Percentiles rank a stretch among this genome's conserved stretches.
phyloP scores from a whole-genome alignment of 2,888 invertebrate genomes.

The Margaritifera margaritifera region DNA sequence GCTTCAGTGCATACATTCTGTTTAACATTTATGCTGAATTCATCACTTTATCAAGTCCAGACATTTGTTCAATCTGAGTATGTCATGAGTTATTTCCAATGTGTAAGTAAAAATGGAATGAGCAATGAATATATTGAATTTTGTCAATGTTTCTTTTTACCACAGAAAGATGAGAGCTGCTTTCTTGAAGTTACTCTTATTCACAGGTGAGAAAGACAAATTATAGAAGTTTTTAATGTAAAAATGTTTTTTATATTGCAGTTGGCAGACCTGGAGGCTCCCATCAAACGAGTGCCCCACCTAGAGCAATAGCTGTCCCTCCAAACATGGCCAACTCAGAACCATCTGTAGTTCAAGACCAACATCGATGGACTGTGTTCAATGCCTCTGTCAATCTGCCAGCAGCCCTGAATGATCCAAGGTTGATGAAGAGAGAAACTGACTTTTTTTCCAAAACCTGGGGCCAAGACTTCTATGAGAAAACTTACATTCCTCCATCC shows the following conservation, averaged over 20 bases:
- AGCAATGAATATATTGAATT: no score
- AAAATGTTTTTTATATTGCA: slow-evolving; percentile 5
- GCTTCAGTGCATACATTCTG: no score
- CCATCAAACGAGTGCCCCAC: not conserved
- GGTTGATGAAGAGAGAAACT: slow-evolving; percentile 80
- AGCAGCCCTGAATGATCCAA: slow-evolving; percentile 95
- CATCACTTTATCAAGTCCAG: no score
- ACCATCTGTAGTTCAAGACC: slow-evolving; percentile 69
- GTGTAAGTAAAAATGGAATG: no score
- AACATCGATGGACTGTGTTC: slow-evolving; percentile 84
- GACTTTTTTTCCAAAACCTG: slow-evolving; percentile 97
- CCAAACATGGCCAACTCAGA: slow-evolving; percentile 31
- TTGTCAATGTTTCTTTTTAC: no score
- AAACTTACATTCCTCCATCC: slow-evolving; percentile 84
- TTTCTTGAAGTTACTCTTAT: no score
- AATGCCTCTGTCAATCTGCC: slow-evolving; percentile 95
- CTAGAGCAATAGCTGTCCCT: not conserved
- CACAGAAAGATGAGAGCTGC: no score
- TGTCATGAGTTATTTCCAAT: no score
- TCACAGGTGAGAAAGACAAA: not conserved
- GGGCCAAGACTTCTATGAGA: slow-evolving; percentile 92
- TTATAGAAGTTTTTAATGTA: not conserved
- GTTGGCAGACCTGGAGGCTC: slow-evolving; percentile 3
- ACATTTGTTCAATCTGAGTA: no score
- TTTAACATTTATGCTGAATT: no score